phyloP scores from a whole-genome alignment of 2,797 vertebrate species.

The Gymnothorax javanicus region DNA sequence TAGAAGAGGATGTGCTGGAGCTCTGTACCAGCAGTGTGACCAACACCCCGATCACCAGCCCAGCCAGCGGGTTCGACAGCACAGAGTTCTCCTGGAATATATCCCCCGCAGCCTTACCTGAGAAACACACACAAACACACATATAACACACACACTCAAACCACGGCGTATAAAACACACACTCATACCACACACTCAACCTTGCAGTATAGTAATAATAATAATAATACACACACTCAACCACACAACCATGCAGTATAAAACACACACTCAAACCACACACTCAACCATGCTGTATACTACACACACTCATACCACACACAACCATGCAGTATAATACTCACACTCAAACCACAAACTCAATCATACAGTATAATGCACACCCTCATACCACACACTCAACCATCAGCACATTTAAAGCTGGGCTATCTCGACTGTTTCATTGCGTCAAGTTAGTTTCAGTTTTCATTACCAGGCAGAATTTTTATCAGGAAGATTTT shows the following conservation, averaged over 20 bases:
- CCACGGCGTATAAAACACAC: neutral
- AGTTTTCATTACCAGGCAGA: too few relatives aligned
- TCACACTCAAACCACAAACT: neutral
- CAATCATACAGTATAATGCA: neutral
- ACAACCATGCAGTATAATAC: too few relatives aligned
- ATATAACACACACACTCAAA: neutral
- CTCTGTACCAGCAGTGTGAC: conserved; percentile 95
- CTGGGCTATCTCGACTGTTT: too few relatives aligned
- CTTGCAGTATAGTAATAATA: too few relatives aligned
- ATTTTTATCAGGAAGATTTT: too few relatives aligned
- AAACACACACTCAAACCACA: neutral
- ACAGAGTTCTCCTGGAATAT: conserved; percentile 88
- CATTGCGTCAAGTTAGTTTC: too few relatives aligned
- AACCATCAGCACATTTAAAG: too few relatives aligned
- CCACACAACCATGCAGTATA: neutral
- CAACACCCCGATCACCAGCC: conserved; percentile 89
- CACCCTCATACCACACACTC: neutral
- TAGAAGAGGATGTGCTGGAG: conserved; percentile 94
- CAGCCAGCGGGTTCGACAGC: conserved; percentile 88
- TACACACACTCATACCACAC: neutral
- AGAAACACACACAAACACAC: neutral
- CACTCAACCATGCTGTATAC: neutral
- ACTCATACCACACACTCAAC: neutral
- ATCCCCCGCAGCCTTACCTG: conserved; percentile 90
- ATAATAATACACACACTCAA: too few relatives aligned